Conservation (phyloP, 2,113 vertebrate species). For the Calcarius ornatus region DNA sequence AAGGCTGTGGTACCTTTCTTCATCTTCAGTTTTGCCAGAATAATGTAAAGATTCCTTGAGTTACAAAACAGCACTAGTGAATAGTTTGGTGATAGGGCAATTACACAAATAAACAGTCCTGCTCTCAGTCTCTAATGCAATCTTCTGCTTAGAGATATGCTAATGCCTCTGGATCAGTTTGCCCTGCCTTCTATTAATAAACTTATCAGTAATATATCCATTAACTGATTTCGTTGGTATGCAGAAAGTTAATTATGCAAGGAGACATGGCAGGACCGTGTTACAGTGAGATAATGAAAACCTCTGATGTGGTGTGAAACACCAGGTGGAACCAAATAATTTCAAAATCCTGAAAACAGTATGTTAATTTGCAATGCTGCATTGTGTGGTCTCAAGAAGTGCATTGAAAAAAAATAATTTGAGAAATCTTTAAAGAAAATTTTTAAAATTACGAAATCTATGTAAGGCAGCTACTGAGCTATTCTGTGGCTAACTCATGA, state of each 20-base stretch:
- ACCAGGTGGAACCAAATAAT: not conserved
- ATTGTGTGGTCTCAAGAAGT: not conserved
- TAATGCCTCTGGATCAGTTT: not conserved
- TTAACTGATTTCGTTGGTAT: not conserved
- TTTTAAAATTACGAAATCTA: not conserved
- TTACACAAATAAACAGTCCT: not conserved
- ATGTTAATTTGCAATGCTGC: not conserved
- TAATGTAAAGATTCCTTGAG: not conserved
- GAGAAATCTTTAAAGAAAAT: not conserved
- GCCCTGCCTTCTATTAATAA: constrained; percentile 21
- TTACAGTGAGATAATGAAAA: not conserved
- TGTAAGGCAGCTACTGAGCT: not conserved
- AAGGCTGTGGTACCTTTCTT: not conserved
- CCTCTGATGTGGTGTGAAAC: not conserved
- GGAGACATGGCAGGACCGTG: not conserved
- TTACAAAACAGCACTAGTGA: not conserved
- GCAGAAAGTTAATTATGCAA: not conserved
- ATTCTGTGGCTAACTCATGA: not conserved
- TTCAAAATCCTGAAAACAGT: not conserved
- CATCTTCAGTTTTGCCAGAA: not conserved
- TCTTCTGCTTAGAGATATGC: constrained; percentile 14
- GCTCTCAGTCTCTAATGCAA: not conserved
- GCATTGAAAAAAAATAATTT: not conserved
- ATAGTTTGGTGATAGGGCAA: not conserved
- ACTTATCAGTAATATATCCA: not conserved